phyloP scores from a whole-genome alignment of 64 coral and sea anemone genomes.

The Actinia tenebrosa region DNA sequence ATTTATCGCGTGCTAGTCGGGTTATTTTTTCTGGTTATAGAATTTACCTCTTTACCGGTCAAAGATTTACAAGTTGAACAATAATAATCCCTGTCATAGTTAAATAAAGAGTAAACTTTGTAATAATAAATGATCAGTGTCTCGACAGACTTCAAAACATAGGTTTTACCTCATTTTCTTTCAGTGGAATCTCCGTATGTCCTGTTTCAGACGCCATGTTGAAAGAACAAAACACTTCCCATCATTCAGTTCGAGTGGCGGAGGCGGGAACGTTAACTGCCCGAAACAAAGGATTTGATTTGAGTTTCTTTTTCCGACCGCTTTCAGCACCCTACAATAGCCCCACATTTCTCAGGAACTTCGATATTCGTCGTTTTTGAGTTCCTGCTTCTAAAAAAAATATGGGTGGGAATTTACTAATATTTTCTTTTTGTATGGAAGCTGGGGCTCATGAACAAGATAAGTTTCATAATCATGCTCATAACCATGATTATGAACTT shows the following conservation, averaged over 20 bases:
- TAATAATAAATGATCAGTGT: conserved; percentile 15
- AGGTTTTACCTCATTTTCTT: conserved; percentile 68
- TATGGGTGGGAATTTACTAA: not conserved
- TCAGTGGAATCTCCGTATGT: conserved; percentile 54
- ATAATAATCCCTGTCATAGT: conserved; percentile 13
- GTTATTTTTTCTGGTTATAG: conserved; percentile 6
- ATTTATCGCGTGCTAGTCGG: conserved; percentile 21
- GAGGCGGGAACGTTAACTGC: conserved; percentile 34
- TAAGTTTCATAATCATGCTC: not conserved
- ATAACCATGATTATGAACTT: too few species aligned
- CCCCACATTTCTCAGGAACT: not conserved
- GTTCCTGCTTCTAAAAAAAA: conserved; percentile 7
- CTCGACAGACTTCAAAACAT: not conserved
- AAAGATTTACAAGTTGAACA: not conserved
- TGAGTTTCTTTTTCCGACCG: conserved; percentile 12
- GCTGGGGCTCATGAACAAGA: not conserved
- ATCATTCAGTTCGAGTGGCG: conserved; percentile 36
- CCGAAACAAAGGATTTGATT: conserved; percentile 15
- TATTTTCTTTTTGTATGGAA: not conserved
- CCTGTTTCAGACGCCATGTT: conserved; percentile 66
- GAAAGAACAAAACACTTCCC: conserved; percentile 80
- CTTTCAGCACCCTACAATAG: not conserved
- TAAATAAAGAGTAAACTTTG: conserved; percentile 13
- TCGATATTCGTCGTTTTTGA: not conserved
- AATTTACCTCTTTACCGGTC: conserved; percentile 3